Conservation (phyloP, 2,113 vertebrate species). For the Corapipo altera region DNA sequence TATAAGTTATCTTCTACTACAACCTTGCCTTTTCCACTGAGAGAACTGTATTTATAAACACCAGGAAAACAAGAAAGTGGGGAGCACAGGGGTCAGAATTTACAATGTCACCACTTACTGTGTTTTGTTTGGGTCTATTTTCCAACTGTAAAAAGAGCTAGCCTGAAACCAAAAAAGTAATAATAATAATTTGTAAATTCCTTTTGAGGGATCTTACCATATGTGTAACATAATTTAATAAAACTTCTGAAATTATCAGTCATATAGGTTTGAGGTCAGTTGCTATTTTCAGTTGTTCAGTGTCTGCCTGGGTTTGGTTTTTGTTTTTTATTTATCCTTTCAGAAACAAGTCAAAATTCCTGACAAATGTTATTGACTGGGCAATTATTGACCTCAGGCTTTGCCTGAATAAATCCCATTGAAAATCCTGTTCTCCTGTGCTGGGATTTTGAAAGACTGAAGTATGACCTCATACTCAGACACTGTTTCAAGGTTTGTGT, state of each 20-base stretch:
- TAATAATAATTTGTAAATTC: not conserved
- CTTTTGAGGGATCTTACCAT: not conserved
- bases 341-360: not conserved
- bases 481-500: not conserved
- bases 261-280: not conserved
- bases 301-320: not conserved
- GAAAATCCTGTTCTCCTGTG: not conserved
- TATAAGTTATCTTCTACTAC: not conserved
- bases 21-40: not conserved
- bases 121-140: not conserved
- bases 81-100: not conserved
- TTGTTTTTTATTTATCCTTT: not conserved
- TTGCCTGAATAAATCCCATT: not conserved
- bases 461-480: not conserved
- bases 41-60: slow-evolving; percentile 5
- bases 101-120: not conserved
- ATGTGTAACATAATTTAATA: not conserved
- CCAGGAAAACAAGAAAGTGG: not conserved
- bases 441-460: not conserved
- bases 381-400: not conserved
- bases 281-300: not conserved
- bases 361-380: not conserved
- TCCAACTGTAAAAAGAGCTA: not conserved
- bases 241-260: not conserved
- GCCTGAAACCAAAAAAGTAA: not conserved